These are phyloP conservation scores for Spongilla lacustris DNA, from an alignment of 37 sponge, comb jelly and placozoan genomes.

Conservation along the genomic window DNA sequence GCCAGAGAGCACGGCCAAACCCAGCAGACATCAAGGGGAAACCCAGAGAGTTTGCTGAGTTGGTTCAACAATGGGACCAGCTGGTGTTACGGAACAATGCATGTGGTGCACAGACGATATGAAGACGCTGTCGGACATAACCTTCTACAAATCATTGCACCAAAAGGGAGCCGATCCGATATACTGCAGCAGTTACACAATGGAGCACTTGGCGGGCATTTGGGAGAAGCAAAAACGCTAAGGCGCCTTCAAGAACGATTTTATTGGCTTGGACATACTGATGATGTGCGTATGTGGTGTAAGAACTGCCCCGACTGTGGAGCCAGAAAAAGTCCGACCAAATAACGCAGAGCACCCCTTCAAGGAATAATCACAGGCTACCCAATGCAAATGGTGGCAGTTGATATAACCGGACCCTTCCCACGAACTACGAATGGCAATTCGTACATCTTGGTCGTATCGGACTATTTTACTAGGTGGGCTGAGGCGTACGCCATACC, in stretches of 20 bases:
- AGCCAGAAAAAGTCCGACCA: slow-evolving; percentile 5
- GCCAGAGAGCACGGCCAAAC: not conserved
- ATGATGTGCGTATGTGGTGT: slow-evolving; percentile 8
- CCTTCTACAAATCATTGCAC: not conserved
- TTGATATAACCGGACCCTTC: slow-evolving; percentile 26
- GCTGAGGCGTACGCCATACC: slow-evolving; percentile 37
- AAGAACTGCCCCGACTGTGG: slow-evolving; percentile 9
- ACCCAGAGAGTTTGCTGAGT: not conserved
- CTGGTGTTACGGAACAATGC: not conserved
- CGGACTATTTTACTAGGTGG: slow-evolving; percentile 38
- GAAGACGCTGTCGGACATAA: not conserved
- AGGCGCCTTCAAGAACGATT: slow-evolving; percentile 28
- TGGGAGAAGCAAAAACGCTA: slow-evolving; percentile 5
- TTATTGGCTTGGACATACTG: slow-evolving; percentile 29
- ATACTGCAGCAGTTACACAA: slow-evolving; percentile 11
- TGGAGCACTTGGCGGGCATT: slow-evolving; percentile 21
- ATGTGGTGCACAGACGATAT: slow-evolving; percentile 3
- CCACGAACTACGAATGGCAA: slow-evolving; percentile 12
- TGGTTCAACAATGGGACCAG: slow-evolving; percentile 36
- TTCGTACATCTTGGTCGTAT: slow-evolving; percentile 24
- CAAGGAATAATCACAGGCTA: not conserved
- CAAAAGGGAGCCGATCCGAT: not conserved
- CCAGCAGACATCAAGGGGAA: not conserved
- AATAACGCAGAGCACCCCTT: slow-evolving; percentile 7
- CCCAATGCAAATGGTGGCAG: slow-evolving; percentile 22